Evolutionary conservation across 2,113 vertebrate species (phyloP).

Genomic region (Spilogale gracilis): DNA sequence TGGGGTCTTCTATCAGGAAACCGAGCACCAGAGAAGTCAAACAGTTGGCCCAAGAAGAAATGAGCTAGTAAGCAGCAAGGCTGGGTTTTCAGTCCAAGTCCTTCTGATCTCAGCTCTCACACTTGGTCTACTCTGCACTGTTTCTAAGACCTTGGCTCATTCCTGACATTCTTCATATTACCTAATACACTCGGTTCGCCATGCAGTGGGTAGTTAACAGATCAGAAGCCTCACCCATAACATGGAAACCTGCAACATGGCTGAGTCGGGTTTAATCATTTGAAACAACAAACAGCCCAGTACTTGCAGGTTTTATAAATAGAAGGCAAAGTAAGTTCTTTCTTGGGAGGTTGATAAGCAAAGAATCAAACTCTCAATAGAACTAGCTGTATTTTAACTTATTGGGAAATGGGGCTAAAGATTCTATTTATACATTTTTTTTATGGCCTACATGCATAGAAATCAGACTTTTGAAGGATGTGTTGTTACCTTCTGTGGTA

Average conservation of each 20-base stretch:
- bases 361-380: slow-evolving; percentile 40
- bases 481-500: slow-evolving; percentile 67
- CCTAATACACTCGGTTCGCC: neutral
- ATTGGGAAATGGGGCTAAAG: slow-evolving; percentile 50
- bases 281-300: neutral
- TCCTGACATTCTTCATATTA: neutral
- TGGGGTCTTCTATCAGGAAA: neutral
- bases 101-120: neutral
- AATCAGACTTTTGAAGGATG: slow-evolving; percentile 73
- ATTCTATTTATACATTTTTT: slow-evolving; percentile 57
- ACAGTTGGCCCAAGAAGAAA: neutral
- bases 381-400: slow-evolving; percentile 59
- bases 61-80: neutral
- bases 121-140: neutral
- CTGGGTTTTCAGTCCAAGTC: neutral
- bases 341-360: neutral
- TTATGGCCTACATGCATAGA: slow-evolving; percentile 63
- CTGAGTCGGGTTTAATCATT: neutral
- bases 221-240: neutral
- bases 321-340: neutral
- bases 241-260: neutral
- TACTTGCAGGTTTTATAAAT: neutral
- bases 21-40: neutral
- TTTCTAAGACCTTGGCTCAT: neutral
- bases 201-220: neutral